A percentile compares a stretch with the other conserved stretches of the same genome.
These are phyloP conservation scores for Chalcis sispes DNA, from an alignment of 2,888 invertebrate species.

Conservation along the genomic window DNA sequence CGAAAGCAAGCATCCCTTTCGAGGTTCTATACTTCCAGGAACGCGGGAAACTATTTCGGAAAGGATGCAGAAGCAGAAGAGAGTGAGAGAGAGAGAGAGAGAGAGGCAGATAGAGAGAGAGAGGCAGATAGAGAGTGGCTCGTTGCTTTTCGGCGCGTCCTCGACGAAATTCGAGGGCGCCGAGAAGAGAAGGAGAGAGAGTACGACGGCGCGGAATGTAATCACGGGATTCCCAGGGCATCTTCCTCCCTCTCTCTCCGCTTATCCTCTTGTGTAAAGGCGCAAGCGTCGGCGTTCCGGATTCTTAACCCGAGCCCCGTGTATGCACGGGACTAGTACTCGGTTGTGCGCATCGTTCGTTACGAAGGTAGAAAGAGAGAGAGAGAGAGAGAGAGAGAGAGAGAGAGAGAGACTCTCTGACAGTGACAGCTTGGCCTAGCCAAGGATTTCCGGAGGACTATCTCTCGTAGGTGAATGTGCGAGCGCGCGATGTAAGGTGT, in stretches of 20 bases:
- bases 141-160: neutral
- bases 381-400: too few species aligned
- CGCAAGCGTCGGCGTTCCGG: too few species aligned
- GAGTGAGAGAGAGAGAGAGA: too few species aligned
- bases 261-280: conserved; percentile 67
- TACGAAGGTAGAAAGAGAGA: too few species aligned
- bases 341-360: conserved; percentile 40
- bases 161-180: conserved; percentile 57
- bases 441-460: conserved; percentile 26
- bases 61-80: conserved; percentile 10
- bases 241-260: conserved; percentile 71
- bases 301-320: conserved; percentile 74
- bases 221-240: conserved; percentile 75
- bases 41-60: conserved; percentile 54
- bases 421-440: conserved; percentile 37
- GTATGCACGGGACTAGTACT: too few species aligned
- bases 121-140: too few species aligned
- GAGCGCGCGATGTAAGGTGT: too few species aligned
- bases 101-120: too few species aligned
- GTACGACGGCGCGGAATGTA: conserved; percentile 69
- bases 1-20: conserved; percentile 8
- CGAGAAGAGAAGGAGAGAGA: conserved; percentile 53
- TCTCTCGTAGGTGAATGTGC: neutral
- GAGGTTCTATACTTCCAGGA: conserved; percentile 13
- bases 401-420: too few species aligned